phyloP scores from a whole-genome alignment of 1,140 invertebrate species.

The Zaprionus taronus region DNA sequence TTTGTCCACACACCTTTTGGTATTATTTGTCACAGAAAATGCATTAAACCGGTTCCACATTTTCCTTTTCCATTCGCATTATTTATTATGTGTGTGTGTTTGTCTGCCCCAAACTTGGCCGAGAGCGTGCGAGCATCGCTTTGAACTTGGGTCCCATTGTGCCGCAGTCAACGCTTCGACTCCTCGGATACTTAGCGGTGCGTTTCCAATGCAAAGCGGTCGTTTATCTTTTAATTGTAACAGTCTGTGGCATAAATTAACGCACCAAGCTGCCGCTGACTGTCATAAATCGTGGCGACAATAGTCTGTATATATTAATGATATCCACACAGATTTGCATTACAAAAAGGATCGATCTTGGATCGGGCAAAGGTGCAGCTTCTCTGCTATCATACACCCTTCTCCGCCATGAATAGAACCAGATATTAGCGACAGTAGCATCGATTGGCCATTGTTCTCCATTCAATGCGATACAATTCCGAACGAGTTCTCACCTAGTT shows the following conservation, averaged over 20 bases:
- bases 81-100: constrained; percentile 14
- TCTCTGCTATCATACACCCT: neutral
- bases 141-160: constrained; percentile 10
- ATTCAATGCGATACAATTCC: constrained; percentile 42
- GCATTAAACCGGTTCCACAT: constrained; percentile 73
- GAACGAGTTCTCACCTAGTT: constrained; percentile 44
- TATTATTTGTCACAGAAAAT: constrained; percentile 79
- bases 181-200: constrained; percentile 62
- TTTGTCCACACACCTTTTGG: constrained; percentile 38
- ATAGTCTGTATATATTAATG: constrained; percentile 58
- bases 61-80: constrained; percentile 2
- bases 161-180: neutral
- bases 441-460: constrained; percentile 35
- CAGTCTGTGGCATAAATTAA: constrained; percentile 73
- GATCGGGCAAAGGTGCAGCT: constrained; percentile 14
- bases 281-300: constrained; percentile 75
- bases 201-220: constrained; percentile 77
- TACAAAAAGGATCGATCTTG: constrained; percentile 65
- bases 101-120: neutral
- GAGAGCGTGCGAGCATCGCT: neutral
- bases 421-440: constrained; percentile 38
- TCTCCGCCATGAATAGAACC: neutral
- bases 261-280: constrained; percentile 34
- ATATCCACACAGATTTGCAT: constrained; percentile 66
- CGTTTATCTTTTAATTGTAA: constrained; percentile 83